These are phyloP conservation scores for Caenorhabditis sp. DNA, from an alignment of 2,888 invertebrate genomes.

Conservation along the genomic window DNA sequence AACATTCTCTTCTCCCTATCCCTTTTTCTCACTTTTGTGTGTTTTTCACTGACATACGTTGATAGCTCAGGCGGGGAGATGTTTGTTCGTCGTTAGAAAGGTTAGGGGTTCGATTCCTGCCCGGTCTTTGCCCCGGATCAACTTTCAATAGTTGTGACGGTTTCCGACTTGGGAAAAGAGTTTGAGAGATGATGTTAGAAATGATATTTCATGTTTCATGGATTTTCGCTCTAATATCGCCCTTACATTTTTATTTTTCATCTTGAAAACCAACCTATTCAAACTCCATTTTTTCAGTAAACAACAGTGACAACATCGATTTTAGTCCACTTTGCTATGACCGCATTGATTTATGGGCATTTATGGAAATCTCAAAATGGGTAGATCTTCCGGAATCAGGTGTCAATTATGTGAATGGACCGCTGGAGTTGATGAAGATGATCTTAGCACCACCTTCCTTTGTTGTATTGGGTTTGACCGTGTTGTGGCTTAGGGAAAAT, in stretches of 20 bases:
- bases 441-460: background rate
- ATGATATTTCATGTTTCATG: background rate
- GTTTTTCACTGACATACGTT: background rate
- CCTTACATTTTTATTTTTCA: background rate
- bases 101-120: background rate
- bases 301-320: background rate
- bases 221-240: background rate
- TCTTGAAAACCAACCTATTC: too few species aligned
- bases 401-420: background rate
- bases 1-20: background rate
- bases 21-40: background rate
- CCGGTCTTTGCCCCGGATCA: constrained; percentile 13
- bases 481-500: background rate
- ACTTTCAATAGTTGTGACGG: constrained; percentile 7
- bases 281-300: background rate
- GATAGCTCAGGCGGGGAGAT: background rate
- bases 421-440: background rate
- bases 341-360: background rate
- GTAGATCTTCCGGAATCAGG: background rate
- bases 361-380: background rate
- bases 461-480: background rate
- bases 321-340: background rate
- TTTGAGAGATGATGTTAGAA: background rate
- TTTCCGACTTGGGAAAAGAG: constrained; percentile 8
- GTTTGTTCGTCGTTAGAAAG: background rate